phyloP scores from a whole-genome alignment of 2,888 invertebrate genomes.

The Acanthosepion pharaonis region DNA sequence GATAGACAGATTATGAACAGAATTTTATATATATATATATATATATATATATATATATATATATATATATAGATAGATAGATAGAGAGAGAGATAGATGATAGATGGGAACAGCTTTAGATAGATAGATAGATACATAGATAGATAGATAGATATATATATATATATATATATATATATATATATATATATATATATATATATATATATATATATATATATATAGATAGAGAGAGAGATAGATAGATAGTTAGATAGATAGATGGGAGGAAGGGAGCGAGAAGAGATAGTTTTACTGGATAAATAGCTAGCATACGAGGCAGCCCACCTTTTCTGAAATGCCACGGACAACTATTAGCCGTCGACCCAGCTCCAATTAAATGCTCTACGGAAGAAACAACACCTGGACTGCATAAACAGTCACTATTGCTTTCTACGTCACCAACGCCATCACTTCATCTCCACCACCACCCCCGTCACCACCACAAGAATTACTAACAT shows the following conservation, averaged over 20 bases:
- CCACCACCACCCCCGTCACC: background rate
- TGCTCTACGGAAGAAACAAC: background rate
- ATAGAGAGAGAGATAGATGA: no score
- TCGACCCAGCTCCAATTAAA: conserved; percentile 21
- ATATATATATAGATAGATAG: no score
- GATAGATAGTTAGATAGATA: background rate
- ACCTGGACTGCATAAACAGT: background rate
- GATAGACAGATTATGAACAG: no score
- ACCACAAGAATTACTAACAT: background rate
- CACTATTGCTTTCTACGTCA: background rate
- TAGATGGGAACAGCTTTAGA: no score
- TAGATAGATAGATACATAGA: background rate
- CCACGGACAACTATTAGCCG: conserved; percentile 12
- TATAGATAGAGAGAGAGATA: background rate
- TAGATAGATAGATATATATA: background rate
- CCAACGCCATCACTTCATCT: background rate
- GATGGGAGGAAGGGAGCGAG: background rate
- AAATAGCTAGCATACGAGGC: background rate
- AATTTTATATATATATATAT: no score
- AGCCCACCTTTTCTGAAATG: background rate
- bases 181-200: background rate
- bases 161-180: background rate
- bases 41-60: no score
- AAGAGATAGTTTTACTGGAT: background rate
- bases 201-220: background rate